Evolutionary conservation across 1,140 invertebrate species (phyloP).

Genomic region (Rhyacophila brunnea): DNA sequence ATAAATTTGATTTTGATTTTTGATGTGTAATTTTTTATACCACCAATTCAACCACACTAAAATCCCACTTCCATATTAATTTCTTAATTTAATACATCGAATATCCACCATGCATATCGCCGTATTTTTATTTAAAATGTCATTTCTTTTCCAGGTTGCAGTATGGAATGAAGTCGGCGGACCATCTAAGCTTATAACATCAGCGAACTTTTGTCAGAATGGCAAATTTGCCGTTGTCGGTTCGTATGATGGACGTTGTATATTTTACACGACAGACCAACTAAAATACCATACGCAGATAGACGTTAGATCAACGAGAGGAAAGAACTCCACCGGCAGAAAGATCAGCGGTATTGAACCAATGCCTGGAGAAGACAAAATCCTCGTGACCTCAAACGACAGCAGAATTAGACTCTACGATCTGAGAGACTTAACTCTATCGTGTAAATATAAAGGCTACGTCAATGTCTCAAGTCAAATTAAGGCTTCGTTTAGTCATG

Average conservation of each 20-base stretch:
- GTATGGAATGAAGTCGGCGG: conserved; percentile 97
- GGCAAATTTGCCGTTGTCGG: conserved; percentile 98
- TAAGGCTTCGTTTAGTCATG: conserved; percentile 93
- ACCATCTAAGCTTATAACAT: conserved; percentile 92
- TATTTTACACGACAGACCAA: conserved; percentile 98
- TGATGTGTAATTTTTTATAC: no score
- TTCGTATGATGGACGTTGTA: conserved; percentile 96
- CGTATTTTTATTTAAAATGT: no score
- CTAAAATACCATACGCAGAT: conserved; percentile 98
- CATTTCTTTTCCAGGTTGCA: conserved; percentile 59
- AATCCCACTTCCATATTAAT: no score
- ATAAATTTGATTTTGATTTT: no score
- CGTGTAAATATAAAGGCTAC: conserved; percentile 95
- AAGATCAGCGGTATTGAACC: conserved; percentile 98
- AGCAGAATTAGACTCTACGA: conserved; percentile 96
- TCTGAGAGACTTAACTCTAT: conserved; percentile 90
- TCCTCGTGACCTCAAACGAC: conserved; percentile 97
- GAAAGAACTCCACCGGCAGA: conserved; percentile 89
- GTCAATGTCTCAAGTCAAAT: conserved; percentile 97
- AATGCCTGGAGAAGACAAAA: conserved; percentile 94
- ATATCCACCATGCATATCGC: no score
- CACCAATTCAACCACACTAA: no score
- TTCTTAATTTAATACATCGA: no score
- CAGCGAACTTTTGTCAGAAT: conserved; percentile 96
- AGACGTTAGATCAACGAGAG: conserved; percentile 89